Base-by-base conservation (phyloP, 2,113 vertebrate species). In the Cyanistes caeruleus region DNA sequence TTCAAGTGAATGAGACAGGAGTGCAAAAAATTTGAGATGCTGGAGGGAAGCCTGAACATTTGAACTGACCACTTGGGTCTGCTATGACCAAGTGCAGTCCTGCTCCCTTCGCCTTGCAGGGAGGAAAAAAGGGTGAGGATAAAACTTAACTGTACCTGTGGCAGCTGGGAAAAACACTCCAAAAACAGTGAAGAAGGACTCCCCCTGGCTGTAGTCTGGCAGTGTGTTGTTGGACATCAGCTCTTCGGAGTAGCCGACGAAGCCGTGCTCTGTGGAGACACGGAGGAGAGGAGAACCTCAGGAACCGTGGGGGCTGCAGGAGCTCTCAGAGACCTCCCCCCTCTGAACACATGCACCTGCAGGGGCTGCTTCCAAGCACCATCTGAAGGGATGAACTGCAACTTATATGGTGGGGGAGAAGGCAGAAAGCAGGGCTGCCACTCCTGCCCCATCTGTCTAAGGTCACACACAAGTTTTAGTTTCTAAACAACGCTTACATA, bases 91-190 rank as follows among this genome's bases (percentile, higher is more conserved):
- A 81, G 15, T 13, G 15, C 2, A 1, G 31, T 44, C 25, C 65
- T 8, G 0, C 13, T 60, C 0, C 0, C 69, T 37, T 39, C 0
- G 0, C 23, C 18, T 23, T 0, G 0, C 23, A 59, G 48, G 23
- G 20, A 69, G 37, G 12, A 11, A 70, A 89, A 60, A 44, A 67
- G 1, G 10, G 8, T 1, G 8, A 82, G 35, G 25, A 77, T 5
- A 68, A 83, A 93, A 73, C 28, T 39, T 13, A 59, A 90, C n/a
- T 1, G 21, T 97, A 99, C 99, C 99, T 98, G 99, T 99, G 13
- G 99, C 99, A 87, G 99, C 98, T 22, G 99, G 99, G 95, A 99
- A 99, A 94, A 99, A 99, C 52, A 99, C 99, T 59, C 99, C 99
- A 93, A 99, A 99, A 46, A 99, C 99, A 1, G 98, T 99, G 98